Base-by-base conservation (phyloP, 1,140 invertebrate species). In the Heliconius himera region DNA sequence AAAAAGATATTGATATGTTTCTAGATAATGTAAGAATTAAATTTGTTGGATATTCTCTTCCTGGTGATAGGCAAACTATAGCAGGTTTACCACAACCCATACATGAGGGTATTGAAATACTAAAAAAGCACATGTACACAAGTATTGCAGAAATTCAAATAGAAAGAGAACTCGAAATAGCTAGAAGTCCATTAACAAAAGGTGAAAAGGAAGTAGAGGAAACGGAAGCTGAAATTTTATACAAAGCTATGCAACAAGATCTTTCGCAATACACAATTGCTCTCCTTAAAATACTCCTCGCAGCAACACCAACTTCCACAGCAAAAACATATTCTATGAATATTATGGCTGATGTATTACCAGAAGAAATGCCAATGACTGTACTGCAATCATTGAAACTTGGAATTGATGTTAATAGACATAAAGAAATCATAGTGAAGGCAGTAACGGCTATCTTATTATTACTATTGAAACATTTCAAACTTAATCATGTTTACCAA, bases 351-450 rank as follows among this genome's bases (percentile, higher is more conserved):
- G 99, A 99, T 95, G 97, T 99, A 66, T 93, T 99, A 81, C 99
- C 99, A 8, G 98, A 99, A 95, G 98, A 99, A 95, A 99, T 99
- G 98, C 98, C 98, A 74, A 98, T 98, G 95, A 99, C 98, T 70
- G 97, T 99, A 46, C 95, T 99, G n/a, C 98, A 99, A 90, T 99
- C 98, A 0, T 98, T 99, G 95, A 99, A 99, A 95, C 95, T 99
- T 18, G 98, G 98, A 36, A 98, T 99, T 83, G 99, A 99, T 95
- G 98, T 99, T 8, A 99, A 99, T 90, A 96, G 99, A 49, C 99
- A 99, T 91, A 99, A 99, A 91, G 99, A 99, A 96, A 99, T 99
- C 60, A 99, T 99, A 83, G 98, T 99, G 0, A 99, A 99, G 95
- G 98, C 99, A 16, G 98, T 99, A 1, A 99, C 99, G 56, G 98